Percentiles rank a stretch among this genome's conserved stretches.
Conservation (phyloP, 2,888 invertebrate species). For the Phorcus lineatus region DNA sequence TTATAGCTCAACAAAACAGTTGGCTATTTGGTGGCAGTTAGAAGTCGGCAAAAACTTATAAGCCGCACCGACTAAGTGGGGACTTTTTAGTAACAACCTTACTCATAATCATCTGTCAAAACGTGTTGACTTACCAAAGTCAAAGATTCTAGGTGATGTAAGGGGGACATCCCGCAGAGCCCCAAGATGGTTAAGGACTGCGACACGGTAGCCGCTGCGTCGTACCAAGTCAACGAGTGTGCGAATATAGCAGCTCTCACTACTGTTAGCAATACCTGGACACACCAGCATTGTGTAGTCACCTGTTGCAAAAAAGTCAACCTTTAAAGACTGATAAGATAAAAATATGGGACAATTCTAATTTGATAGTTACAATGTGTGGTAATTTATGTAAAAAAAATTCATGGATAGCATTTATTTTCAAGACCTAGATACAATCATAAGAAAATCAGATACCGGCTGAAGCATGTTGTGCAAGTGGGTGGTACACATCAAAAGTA, state of each 20-base stretch:
- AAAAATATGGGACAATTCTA: too few relatives aligned
- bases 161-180: constrained; percentile 89
- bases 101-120: too few relatives aligned
- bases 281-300: constrained; percentile 69
- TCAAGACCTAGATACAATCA: too few relatives aligned
- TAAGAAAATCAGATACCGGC: too few relatives aligned
- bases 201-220: constrained; percentile 92
- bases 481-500: constrained; percentile 94
- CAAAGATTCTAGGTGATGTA: constrained; percentile 91
- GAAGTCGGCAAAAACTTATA: too few relatives aligned
- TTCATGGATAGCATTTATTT: too few relatives aligned
- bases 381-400: too few relatives aligned
- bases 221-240: constrained; percentile 95
- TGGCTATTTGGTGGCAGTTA: too few relatives aligned
- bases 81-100: too few relatives aligned
- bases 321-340: neutral
- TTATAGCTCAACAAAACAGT: too few relatives aligned
- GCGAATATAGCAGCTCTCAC: constrained; percentile 94
- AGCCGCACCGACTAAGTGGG: too few relatives aligned
- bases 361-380: too few relatives aligned
- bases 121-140: constrained; percentile 85
- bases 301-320: constrained; percentile 76
- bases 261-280: constrained; percentile 92
- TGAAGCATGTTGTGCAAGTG: constrained; percentile 77
- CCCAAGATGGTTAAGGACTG: constrained; percentile 95